A percentile compares a stretch with the other conserved stretches of the same genome.
Conservation (phyloP, 1,140 invertebrate genomes). For the Drosophila repletoides region DNA sequence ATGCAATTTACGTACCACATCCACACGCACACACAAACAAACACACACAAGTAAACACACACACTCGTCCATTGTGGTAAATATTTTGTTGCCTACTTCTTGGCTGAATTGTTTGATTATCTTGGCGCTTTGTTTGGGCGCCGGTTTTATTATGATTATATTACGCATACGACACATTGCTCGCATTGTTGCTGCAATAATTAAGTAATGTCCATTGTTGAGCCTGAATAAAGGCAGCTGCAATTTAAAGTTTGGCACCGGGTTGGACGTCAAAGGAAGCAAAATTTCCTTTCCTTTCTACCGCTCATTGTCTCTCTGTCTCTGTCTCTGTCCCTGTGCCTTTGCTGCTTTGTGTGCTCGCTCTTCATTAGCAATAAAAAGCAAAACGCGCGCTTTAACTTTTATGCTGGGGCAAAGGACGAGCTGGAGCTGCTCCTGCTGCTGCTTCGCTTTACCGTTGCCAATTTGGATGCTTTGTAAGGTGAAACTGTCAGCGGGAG, state of each 20-base stretch:
- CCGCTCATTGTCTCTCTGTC: too few species aligned
- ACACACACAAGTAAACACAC: not conserved
- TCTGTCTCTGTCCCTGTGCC: not conserved
- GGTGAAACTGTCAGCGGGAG: conserved; percentile 47
- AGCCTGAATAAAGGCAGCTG: not conserved
- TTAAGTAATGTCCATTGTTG: conserved; percentile 16
- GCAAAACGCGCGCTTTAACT: conserved; percentile 33
- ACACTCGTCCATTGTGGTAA: not conserved
- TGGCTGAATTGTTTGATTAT: conserved; percentile 22
- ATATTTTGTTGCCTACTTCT: conserved; percentile 32
- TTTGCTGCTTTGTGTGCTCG: conserved; percentile 6
- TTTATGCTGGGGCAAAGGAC: conserved; percentile 31
- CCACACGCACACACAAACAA: not conserved
- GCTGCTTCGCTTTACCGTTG: conserved; percentile 12
- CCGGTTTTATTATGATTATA: not conserved
- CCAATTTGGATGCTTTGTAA: conserved; percentile 66
- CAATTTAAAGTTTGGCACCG: conserved; percentile 27
- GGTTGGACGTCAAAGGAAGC: conserved; percentile 28
- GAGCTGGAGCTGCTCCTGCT: not conserved
- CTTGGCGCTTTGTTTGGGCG: conserved; percentile 5
- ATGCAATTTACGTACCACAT: not conserved
- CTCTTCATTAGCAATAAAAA: conserved; percentile 71
- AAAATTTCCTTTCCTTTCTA: not conserved
- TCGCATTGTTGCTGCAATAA: conserved; percentile 26
- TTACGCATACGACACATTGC: conserved; percentile 30